These are phyloP conservation scores for Xiphorhynchus elegans DNA, from an alignment of 2,113 vertebrate genomes.

Conservation along the genomic window DNA sequence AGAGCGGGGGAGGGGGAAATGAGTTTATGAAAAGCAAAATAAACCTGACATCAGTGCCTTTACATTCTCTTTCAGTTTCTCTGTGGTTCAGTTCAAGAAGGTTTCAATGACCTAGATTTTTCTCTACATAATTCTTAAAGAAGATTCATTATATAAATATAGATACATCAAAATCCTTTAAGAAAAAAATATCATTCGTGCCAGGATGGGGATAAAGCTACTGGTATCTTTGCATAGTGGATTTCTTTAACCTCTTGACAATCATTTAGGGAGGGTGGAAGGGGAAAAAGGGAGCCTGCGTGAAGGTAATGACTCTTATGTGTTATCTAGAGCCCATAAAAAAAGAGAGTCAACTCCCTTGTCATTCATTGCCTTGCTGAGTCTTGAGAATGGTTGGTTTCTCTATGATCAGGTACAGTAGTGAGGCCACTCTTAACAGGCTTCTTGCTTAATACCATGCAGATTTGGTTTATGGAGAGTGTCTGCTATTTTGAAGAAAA, in stretches of 20 bases:
- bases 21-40: background rate
- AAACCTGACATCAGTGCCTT: background rate
- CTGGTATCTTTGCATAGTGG: background rate
- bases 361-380: background rate
- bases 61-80: background rate
- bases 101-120: conserved; percentile 47
- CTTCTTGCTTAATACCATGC: background rate
- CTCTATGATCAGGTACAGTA: background rate
- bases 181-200: background rate
- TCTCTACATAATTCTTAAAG: conserved; percentile 26
- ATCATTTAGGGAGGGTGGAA: background rate
- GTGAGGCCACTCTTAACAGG: background rate
- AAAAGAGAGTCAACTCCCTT: background rate
- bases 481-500: background rate
- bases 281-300: background rate
- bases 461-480: background rate
- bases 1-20: background rate
- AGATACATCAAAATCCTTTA: conserved; percentile 7
- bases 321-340: background rate
- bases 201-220: background rate
- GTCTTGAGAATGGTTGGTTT: background rate
- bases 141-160: conserved; percentile 20
- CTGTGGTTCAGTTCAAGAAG: conserved; percentile 11
- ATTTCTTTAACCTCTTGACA: background rate
- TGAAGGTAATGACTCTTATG: background rate